These are phyloP conservation scores for Diadophis punctatus DNA, from an alignment of 2,113 vertebrate genomes.

Conservation along the genomic window DNA sequence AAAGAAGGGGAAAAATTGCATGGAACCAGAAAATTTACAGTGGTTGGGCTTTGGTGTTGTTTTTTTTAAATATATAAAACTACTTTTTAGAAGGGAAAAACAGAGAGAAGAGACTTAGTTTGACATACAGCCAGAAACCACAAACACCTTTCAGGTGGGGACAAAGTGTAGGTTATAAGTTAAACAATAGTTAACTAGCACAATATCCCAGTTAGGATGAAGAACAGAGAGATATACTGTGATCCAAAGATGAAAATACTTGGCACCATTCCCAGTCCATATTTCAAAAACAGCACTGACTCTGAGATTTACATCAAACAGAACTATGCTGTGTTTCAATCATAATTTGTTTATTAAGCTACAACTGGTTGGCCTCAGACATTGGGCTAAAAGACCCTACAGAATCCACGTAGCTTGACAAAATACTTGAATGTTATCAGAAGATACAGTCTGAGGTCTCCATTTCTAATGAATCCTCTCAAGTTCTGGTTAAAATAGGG, in stretches of 20 bases:
- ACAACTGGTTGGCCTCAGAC: background rate
- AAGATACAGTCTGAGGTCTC: background rate
- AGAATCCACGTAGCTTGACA: background rate
- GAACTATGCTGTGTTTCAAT: background rate
- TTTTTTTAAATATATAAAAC: conserved; percentile 56
- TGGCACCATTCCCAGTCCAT: background rate
- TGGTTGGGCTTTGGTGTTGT: conserved; percentile 56
- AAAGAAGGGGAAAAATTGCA: conserved; percentile 67
- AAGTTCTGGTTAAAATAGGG: background rate
- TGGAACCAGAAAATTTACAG: conserved; percentile 72
- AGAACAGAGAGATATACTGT: background rate
- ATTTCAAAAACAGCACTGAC: conserved; percentile 1
- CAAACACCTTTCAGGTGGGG: conserved; percentile 48
- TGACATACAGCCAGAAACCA: conserved; percentile 54
- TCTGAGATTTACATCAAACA: background rate
- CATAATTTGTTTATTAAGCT: background rate
- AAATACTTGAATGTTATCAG: background rate
- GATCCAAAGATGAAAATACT: background rate
- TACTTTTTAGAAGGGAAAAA: conserved; percentile 54
- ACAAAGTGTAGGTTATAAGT: conserved; percentile 36
- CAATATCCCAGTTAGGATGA: conserved; percentile 7
- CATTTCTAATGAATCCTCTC: background rate
- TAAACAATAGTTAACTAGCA: background rate
- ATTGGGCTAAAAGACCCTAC: background rate
- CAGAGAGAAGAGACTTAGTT: conserved; percentile 50